Evolutionary conservation across 2,113 vertebrate species (phyloP), one percentile per base, ranked within the genome.

Genomic region (Lophius piscatorius): DNA sequence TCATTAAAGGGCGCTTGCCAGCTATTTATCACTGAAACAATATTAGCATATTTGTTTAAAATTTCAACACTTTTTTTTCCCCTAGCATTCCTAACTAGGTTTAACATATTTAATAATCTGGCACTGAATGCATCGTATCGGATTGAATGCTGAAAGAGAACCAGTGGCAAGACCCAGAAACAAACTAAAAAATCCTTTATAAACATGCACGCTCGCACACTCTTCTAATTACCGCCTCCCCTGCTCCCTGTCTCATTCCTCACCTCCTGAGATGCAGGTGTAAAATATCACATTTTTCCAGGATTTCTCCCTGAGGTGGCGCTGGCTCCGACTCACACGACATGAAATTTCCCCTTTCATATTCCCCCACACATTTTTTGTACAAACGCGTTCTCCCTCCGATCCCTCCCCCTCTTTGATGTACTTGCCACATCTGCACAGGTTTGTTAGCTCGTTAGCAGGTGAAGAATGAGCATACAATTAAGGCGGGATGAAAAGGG

Each of bases 221-320:
- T 63, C 74, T 62, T 83, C 74, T 88, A 85, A 90, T 90, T 87
- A 88, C 86, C 36, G 35, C 65, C 65, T 70, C 80, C 79, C 77
- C 81, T 58, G 45, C 69, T 67, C 75, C 73, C 57, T 64, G 69
- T 74, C 64, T 85, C 72, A 61, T 82, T 74, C 78, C 69, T 66
- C 87, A 82, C 80, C 89, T 89, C 89, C 83, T 82, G 88, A 89
- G 89, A 90, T 87, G 81, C 86, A 90, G 89, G 89, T 90, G 88
- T 91, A 90, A 92, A 91, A 91, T 90, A 91, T 91, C 87, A 88
- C 79, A 88, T 91, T 90, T 90, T 92, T 77, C 88, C 90, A 91
- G 89, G 81, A 73, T 88, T 88, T 87, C 85, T 90, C 90, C 91
- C 90, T 83, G 83, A 90, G 90, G 91, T 91, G 86, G 82, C 60